These are phyloP conservation scores for Campopleginae sp. DNA, from an alignment of 2,888 invertebrate species.

Conservation along the genomic window DNA sequence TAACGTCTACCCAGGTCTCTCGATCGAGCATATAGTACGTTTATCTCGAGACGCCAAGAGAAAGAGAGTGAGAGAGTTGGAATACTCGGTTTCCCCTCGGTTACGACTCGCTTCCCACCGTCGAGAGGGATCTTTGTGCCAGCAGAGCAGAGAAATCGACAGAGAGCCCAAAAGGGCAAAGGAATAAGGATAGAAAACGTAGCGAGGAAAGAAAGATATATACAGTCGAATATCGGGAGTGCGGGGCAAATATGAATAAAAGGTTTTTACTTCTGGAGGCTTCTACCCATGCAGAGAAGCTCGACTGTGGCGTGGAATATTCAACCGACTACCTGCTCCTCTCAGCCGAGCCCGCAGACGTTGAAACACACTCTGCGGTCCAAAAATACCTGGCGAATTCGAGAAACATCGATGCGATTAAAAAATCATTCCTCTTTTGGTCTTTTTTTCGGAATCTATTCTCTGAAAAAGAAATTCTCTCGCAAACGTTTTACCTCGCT, in stretches of 20 bases:
- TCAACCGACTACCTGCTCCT: conserved; percentile 53
- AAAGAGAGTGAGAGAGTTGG: neutral
- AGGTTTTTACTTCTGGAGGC: conserved; percentile 30
- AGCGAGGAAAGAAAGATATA: neutral
- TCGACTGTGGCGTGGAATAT: conserved; percentile 31
- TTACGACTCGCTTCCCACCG: conserved; percentile 33
- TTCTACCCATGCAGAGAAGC: conserved; percentile 4
- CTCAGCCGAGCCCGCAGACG: neutral
- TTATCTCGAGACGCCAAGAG: conserved; percentile 1
- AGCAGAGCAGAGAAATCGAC: conserved; percentile 38
- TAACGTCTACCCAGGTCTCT: conserved; percentile 14
- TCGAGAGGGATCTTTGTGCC: conserved; percentile 14
- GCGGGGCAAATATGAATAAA: conserved; percentile 44
- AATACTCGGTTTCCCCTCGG: conserved; percentile 11
- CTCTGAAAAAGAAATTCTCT: neutral
- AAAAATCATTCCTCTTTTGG: neutral
- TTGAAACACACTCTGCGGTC: neutral
- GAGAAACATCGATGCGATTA: conserved; percentile 6
- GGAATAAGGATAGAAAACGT: conserved; percentile 14
- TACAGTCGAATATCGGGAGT: neutral
- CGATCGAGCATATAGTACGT: conserved; percentile 25
- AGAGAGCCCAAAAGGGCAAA: conserved; percentile 18
- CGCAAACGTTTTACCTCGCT: neutral
- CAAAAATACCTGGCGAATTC: conserved; percentile 15
- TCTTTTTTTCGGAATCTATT: neutral